A percentile compares a stretch with the other conserved stretches of the same genome.
Evolutionary conservation across 2,113 vertebrate species (phyloP).

Genomic region (Sylvietta virens): DNA sequence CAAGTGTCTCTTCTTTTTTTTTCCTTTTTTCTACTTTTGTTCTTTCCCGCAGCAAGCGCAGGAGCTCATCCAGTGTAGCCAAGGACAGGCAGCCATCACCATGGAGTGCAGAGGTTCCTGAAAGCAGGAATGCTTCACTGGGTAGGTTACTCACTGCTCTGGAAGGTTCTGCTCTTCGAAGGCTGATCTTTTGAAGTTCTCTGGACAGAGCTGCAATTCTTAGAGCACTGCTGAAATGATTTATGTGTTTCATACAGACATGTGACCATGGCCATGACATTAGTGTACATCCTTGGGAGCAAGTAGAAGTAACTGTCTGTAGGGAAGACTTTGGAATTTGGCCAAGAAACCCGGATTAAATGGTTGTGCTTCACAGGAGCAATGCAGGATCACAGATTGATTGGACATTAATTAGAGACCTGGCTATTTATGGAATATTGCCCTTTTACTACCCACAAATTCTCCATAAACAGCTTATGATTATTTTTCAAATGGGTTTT

Average conservation of each 20-base stretch:
- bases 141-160: slow-evolving; percentile 50
- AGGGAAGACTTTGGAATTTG: background rate
- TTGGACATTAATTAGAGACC: background rate
- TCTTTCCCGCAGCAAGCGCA: background rate
- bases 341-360: background rate
- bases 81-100: slow-evolving; percentile 48
- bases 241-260: background rate
- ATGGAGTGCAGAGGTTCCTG: slow-evolving; percentile 31
- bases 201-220: background rate
- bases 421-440: background rate
- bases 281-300: background rate
- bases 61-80: slow-evolving; percentile 26
- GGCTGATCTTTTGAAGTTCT: background rate
- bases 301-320: slow-evolving; percentile 19
- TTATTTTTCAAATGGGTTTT: background rate
- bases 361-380: background rate
- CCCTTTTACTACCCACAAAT: background rate
- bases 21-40: background rate
- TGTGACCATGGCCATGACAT: background rate
- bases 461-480: background rate
- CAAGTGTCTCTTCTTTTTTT: background rate
- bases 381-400: background rate
- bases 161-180: slow-evolving; percentile 13
- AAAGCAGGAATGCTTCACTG: slow-evolving; percentile 13
- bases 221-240: background rate